Evolutionary conservation across 2,888 invertebrate genomes (phyloP).

Genomic region (Ectemnius lituratus): DNA sequence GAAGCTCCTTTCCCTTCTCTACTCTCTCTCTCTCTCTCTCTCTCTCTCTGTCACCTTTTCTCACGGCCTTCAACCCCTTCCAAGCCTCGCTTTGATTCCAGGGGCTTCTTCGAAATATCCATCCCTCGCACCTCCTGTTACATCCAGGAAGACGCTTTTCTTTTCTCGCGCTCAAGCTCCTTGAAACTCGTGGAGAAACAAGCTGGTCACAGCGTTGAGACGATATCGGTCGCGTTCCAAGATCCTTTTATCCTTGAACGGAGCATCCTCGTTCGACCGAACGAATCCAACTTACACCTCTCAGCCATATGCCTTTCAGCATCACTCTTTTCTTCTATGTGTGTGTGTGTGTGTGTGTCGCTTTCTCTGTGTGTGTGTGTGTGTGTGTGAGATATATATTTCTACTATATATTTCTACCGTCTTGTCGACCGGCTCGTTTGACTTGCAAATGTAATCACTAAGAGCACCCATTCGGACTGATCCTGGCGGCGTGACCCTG

Average conservation of each 20-base stretch:
- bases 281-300: neutral
- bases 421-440: slow-evolving; percentile 68
- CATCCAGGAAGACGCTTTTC: neutral
- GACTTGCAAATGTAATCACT: slow-evolving; percentile 76
- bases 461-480: slow-evolving; percentile 68
- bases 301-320: neutral
- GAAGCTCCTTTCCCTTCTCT: slow-evolving; percentile 26
- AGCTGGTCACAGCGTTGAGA: neutral
- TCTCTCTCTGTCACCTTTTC: too few species aligned
- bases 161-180: neutral
- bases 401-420: slow-evolving; percentile 44
- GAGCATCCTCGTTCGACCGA: neutral
- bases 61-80: neutral
- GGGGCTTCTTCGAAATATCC: neutral
- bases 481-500: slow-evolving; percentile 57
- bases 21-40: neutral
- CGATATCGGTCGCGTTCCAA: neutral
- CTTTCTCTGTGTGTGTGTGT: too few species aligned
- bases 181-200: neutral
- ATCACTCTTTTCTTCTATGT: neutral
- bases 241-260: neutral
- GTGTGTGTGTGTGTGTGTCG: too few species aligned
- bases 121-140: neutral
- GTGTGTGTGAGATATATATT: slow-evolving; percentile 13
- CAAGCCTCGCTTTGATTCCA: neutral